These are phyloP conservation scores for Zophobas morio DNA, from an alignment of 1,140 invertebrate species.

Conservation along the genomic window DNA sequence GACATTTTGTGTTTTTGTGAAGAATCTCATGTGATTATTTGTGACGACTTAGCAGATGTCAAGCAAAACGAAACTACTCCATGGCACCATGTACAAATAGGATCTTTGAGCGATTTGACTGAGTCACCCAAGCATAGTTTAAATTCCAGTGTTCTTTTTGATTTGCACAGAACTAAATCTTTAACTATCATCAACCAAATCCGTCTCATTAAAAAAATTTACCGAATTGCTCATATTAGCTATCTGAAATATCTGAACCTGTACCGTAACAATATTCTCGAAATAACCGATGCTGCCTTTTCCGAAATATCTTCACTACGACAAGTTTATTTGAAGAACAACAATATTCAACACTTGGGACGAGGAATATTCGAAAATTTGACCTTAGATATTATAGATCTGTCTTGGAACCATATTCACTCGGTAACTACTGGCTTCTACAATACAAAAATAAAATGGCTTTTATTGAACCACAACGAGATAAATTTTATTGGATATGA, in stretches of 20 bases:
- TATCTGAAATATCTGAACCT: constrained; percentile 6
- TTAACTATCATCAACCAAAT: constrained; percentile 13
- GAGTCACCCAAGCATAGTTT: not conserved
- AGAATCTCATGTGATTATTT: constrained; percentile 8
- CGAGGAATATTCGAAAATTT: not conserved
- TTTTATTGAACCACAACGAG: constrained; percentile 6
- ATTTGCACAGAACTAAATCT: not conserved
- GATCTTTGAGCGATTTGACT: not conserved
- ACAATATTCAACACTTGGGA: constrained; percentile 15
- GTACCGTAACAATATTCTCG: not conserved
- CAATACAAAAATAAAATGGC: constrained; percentile 13
- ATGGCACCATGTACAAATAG: not conserved
- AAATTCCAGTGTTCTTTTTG: not conserved
- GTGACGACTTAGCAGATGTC: constrained; percentile 18
- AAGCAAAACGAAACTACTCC: not conserved
- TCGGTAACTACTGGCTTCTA: constrained; percentile 8
- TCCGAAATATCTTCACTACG: not conserved
- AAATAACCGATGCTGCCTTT: not conserved
- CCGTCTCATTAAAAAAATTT: not conserved
- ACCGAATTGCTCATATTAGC: not conserved
- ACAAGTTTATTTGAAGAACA: constrained; percentile 6
- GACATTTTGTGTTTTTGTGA: constrained; percentile 15
- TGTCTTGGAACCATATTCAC: constrained; percentile 3
- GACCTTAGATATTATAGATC: not conserved
- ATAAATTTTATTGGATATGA: not conserved